Evolutionary conservation across 2,797 vertebrate species (phyloP), one percentile per base, ranked within the genome.

Genomic region (Rhinoraja longicauda): DNA sequence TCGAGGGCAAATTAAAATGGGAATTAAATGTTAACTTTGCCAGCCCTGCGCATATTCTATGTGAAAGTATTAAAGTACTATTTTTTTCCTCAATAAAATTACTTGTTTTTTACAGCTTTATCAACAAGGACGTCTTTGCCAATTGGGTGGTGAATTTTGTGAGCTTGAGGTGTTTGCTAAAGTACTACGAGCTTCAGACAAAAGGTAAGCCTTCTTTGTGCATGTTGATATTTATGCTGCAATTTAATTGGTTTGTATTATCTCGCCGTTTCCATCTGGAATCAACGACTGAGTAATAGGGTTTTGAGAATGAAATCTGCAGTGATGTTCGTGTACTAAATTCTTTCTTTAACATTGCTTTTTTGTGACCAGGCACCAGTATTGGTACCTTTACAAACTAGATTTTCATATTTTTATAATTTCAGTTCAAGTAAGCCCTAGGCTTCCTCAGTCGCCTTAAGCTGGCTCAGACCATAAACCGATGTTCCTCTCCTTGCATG

Each of bases 161-260:
- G 99, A 99, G 95, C 96, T 99, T 96, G 99, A 99, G 96, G 99
- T 99, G 95, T 99, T 99, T 96, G 98, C 98, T 93, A 99, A 99
- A 97, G 99, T 99, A 93, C 97, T 99, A 94, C 96, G 99, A 94
- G 99, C 99, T 94, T 97, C 99, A 95, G 99, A 99, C 96, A 99
- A 99, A 98, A 98, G 99, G 99, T 99, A 95, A 94, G 90, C 76
- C 93, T 92, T 53, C 2, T 53, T 1, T 7, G 64, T 67, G 17
- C 59, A 15, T 90, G 21, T 91, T 70, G 32, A 90, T 9, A 15
- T 90, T 67, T 88, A 36, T 67, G 19, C 17, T 90, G 17, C 92
- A 19, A 92, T 29, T 24, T 59, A 29, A 84, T 84, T 12, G 13
- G 13, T 92, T 75, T 26, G 17, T 26, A 73, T 7, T 4, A 29